Evolutionary conservation across 2,797 vertebrate genomes (phyloP), one percentile per base, ranked within the genome.

Genomic region (Streptopelia turtur): DNA sequence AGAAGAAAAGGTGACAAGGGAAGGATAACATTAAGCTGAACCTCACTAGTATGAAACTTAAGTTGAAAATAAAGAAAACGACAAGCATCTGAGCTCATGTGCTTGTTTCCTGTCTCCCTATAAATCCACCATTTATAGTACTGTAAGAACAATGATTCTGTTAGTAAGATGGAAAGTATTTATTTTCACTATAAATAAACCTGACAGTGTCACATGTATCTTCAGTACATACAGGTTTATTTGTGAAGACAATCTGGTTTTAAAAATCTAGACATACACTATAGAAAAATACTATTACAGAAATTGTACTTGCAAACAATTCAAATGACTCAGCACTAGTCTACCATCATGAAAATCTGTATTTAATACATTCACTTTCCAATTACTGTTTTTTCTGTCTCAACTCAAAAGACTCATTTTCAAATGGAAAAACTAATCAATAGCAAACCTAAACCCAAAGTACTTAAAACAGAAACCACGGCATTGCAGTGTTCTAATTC

Each of bases 381-480:
- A 75, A 27, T 35, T 63, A 56, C 59, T 65, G 5, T 7, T 84
- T 83, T 50, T 76, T 35, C 50, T 52, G 45, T 37, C 63, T 79
- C 43, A 70, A 52, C 59, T 93, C 86, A 79, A 90, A 96, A 79
- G 30, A 49, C 25, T 79, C 5, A 77, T 84, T 93, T 90, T 94
- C 43, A 89, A 90, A 82, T 52, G 43, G 75, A 90, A 92, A 90
- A 94, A 63, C 9, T 27, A 50, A 79, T 95, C 60, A 1, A 90
- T 63, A 90, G 35, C 22, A 87, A 72, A 94, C 37, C 66, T 74
- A 82, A 95, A 45, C 2, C 30, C n/a, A 23, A 70, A 87, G 60
- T 30, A 90, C 86, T 77, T 63, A 37, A 69, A 90, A 88, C 7
- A 82, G 70, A 94, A 93, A 70, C n/a, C 47, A 74, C 5, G 0